Conservation (phyloP, 2,113 vertebrate species). For the Ondatra zibethicus region DNA sequence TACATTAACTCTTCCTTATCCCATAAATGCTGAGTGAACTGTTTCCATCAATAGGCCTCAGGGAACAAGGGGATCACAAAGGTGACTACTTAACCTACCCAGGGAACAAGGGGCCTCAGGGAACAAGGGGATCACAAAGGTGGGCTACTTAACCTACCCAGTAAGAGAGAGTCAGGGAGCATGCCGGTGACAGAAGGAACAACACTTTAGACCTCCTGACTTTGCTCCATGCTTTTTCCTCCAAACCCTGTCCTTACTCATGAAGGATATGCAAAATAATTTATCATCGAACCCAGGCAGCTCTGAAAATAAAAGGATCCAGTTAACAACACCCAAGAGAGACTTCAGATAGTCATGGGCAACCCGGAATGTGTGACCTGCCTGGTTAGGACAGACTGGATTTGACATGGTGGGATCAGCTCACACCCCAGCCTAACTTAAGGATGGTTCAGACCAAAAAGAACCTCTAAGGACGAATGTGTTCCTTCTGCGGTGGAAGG, state of each 20-base stretch:
- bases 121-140: not conserved
- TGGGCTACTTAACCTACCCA: not conserved
- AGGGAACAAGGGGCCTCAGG: not conserved
- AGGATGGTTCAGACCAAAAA: not conserved
- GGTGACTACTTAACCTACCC: not conserved
- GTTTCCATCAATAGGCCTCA: not conserved
- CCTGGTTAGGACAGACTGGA: not conserved
- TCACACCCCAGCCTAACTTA: not conserved
- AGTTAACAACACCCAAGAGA: not conserved
- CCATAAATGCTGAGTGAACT: not conserved
- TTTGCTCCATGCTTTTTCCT: not conserved
- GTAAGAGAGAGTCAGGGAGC: not conserved
- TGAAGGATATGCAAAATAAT: not conserved
- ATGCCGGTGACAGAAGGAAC: not conserved
- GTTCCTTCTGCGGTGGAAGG: not conserved
- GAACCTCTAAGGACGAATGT: not conserved
- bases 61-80: not conserved
- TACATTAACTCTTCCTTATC: constrained; percentile 50
- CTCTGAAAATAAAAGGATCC: not conserved
- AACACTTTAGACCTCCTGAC: not conserved
- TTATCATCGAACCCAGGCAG: not conserved
- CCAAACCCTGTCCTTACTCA: not conserved
- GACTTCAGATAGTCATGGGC: too few species aligned
- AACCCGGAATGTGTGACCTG: not conserved
- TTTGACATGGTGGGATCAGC: not conserved